Evolutionary conservation across 2,888 invertebrate species (phyloP), one percentile per base, ranked within the genome.

Genomic region (Lasioglossum calceatum): DNA sequence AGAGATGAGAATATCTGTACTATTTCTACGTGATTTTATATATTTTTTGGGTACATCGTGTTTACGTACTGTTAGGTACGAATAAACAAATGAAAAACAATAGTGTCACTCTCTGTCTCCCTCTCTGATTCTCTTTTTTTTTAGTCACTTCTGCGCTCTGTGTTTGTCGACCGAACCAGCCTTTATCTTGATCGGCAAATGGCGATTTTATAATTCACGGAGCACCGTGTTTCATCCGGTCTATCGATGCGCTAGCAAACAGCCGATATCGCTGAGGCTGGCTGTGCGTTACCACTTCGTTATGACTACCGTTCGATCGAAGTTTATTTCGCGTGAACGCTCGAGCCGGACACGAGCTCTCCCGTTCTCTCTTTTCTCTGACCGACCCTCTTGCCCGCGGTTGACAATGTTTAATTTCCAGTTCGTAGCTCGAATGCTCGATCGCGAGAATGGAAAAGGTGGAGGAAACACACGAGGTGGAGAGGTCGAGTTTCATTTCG

Each of bases 161-260:
- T 4, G n/a, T 42, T 42, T 39, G 2, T 64, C 58, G 32, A 44
- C 67, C 67, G 39, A 70, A 27, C 50, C 32, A 82, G 86, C 80
- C 85, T 87, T 78, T 88, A 89, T 87, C 90, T 85, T 82, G 73
- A 85, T 50, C 76, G 77, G 82, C 85, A 91, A 91, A 89, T 89
- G 88, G 89, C 81, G 85, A 91, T 90, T 92, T 92, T 90, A 92
- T 92, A 92, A 92, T 91, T 92, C 92, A 92, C 90, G 88, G 82
- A 76, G 79, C 82, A 81, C 75, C 87, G 85, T 87, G 91, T 87
- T 89, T 86, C 88, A 90, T 88, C 84, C 88, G 81, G 81, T 86
- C 86, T 85, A 91, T 88, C 87, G 84, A 76, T 75, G 79, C 79
- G 54, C 83, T 81, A 82, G 77, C 84, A 78, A 90, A 91, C 87